These are phyloP conservation scores for Drosophila nigritarsus DNA, from an alignment of 2,888 invertebrate genomes.

Conservation along the genomic window DNA sequence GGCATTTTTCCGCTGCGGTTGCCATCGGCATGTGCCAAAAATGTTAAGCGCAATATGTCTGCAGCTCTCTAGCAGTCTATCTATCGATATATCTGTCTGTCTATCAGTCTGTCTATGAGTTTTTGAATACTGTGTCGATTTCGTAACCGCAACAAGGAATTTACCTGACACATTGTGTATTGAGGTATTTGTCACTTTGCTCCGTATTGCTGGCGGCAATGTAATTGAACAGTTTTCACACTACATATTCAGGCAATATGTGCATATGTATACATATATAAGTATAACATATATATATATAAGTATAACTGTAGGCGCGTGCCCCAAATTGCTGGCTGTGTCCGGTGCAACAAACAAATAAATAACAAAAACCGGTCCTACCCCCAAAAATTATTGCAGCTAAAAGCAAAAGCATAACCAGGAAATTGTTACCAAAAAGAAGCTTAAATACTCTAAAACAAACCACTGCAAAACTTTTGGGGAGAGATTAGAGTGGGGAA, in stretches of 20 bases:
- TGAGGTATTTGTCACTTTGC: slow-evolving; percentile 76
- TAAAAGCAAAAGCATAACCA: slow-evolving; percentile 31
- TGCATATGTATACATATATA: too few relatives aligned
- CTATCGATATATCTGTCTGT: slow-evolving; percentile 14
- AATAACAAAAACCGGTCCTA: slow-evolving; percentile 36
- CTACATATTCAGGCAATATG: slow-evolving; percentile 42
- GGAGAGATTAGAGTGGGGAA: background rate
- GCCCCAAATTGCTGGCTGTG: slow-evolving; percentile 72
- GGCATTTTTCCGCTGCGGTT: slow-evolving; percentile 76
- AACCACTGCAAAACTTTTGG: slow-evolving; percentile 1
- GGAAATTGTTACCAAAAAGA: slow-evolving; percentile 28
- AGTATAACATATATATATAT: background rate
- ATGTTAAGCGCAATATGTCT: slow-evolving; percentile 66
- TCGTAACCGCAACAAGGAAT: slow-evolving; percentile 74
- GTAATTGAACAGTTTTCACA: slow-evolving; percentile 78
- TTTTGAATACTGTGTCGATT: slow-evolving; percentile 56
- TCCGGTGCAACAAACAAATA: slow-evolving; percentile 61
- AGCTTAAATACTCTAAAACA: slow-evolving; percentile 25
- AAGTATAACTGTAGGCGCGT: slow-evolving; percentile 70
- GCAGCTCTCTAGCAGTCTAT: slow-evolving; percentile 41
- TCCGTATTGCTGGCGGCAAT: slow-evolving; percentile 64
- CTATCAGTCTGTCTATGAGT: slow-evolving; percentile 29
- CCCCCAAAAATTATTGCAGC: slow-evolving; percentile 28
- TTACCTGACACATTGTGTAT: slow-evolving; percentile 78
- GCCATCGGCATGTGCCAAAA: slow-evolving; percentile 77